Evolutionary conservation across 2,113 vertebrate species (phyloP).

Genomic region (Scopus umbretta): DNA sequence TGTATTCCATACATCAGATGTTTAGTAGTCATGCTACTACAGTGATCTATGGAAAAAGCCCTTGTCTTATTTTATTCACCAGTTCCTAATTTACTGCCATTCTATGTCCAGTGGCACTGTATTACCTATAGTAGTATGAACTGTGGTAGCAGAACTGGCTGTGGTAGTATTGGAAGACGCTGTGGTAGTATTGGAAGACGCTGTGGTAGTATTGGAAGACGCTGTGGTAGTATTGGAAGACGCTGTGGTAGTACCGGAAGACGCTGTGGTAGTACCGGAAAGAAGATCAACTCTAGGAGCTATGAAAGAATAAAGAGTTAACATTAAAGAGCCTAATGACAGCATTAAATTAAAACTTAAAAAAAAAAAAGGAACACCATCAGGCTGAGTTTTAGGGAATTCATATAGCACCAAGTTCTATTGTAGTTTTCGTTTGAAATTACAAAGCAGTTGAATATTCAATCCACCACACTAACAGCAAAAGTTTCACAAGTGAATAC

Average conservation of each 20-base stretch:
- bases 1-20: neutral
- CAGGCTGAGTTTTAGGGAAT: neutral
- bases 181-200: neutral
- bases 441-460: neutral
- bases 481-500: neutral
- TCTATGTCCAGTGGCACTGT: neutral
- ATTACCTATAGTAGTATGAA: slow-evolving; percentile 52
- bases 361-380: neutral
- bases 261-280: neutral
- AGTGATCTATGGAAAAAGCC: neutral
- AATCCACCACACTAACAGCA: neutral
- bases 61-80: neutral
- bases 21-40: neutral
- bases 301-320: neutral
- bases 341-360: neutral
- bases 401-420: neutral
- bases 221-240: neutral
- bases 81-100: neutral
- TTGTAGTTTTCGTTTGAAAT: neutral
- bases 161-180: fast-evolving
- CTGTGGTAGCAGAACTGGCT: neutral
- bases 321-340: neutral
- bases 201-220: fast-evolving
- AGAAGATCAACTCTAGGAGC: fast-evolving
- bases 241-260: neutral